phyloP scores from a whole-genome alignment of 2,113 vertebrate genomes.

The Pygoscelis adeliae region DNA sequence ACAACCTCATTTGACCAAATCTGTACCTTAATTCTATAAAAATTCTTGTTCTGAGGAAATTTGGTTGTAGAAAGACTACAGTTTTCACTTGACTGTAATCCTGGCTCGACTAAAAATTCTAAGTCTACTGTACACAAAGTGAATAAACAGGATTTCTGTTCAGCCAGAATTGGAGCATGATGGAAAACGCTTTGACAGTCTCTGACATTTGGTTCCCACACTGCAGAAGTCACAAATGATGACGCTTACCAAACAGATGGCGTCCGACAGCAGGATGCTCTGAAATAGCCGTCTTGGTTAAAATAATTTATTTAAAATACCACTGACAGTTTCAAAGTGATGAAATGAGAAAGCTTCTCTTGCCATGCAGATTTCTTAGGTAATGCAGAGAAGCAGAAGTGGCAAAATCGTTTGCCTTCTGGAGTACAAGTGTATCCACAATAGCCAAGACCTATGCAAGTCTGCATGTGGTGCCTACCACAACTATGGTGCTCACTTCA shows the following conservation, averaged over 20 bases:
- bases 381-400: neutral
- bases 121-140: neutral
- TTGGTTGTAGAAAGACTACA: neutral
- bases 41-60: neutral
- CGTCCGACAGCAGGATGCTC: conserved; percentile 59
- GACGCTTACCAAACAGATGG: conserved; percentile 62
- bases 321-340: conserved; percentile 10
- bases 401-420: neutral
- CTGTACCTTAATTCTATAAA: neutral
- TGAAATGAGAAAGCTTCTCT: neutral
- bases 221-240: conserved; percentile 57
- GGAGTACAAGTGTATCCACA: neutral
- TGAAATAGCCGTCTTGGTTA: conserved; percentile 42
- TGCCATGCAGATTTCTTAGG: neutral
- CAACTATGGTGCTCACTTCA: neutral
- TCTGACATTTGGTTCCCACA: conserved; percentile 61
- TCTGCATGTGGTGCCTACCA: neutral
- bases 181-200: conserved; percentile 27
- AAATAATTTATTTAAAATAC: conserved; percentile 48
- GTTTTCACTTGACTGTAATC: neutral
- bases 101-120: neutral
- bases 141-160: conserved; percentile 30
- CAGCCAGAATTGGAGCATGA: conserved; percentile 50
- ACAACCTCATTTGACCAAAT: neutral
- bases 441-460: neutral